A percentile compares a stretch with the other conserved stretches of the same genome.
phyloP scores from a whole-genome alignment of 2,888 invertebrate genomes.

The Elysia crispata region DNA sequence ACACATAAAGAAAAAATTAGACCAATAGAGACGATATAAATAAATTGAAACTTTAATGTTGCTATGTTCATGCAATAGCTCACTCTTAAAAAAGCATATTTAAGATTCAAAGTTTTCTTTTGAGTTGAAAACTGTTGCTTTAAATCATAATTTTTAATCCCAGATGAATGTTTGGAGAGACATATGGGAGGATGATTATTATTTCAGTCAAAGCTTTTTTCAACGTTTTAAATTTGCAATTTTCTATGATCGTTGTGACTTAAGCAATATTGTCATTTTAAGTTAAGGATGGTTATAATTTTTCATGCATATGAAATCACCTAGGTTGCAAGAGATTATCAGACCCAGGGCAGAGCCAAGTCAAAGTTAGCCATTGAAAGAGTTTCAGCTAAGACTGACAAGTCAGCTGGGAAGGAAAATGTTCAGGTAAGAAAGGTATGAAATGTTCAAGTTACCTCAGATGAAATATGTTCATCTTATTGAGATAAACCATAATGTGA shows the following conservation, averaged over 20 bases:
- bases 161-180: background rate
- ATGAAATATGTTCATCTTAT: no score
- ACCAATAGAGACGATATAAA: no score
- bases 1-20: background rate
- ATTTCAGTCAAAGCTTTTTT: background rate
- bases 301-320: slow-evolving; percentile 1
- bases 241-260: background rate
- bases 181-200: background rate
- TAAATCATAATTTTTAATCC: background rate
- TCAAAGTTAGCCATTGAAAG: slow-evolving; percentile 33
- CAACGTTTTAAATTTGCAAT: background rate
- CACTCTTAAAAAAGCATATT: no score
- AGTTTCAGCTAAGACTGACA: slow-evolving; percentile 35
- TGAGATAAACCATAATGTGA: no score
- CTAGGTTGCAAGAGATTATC: slow-evolving; percentile 56
- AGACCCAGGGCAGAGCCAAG: slow-evolving; percentile 54
- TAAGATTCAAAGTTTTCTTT: no score
- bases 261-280: background rate
- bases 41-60: no score
- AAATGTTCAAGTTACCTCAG: no score
- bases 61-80: no score
- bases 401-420: slow-evolving; percentile 45
- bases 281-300: background rate
- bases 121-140: no score
- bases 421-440: slow-evolving; percentile 25